Conservation (phyloP, 1,140 invertebrate species). For the Thaumatotibia leucotreta region DNA sequence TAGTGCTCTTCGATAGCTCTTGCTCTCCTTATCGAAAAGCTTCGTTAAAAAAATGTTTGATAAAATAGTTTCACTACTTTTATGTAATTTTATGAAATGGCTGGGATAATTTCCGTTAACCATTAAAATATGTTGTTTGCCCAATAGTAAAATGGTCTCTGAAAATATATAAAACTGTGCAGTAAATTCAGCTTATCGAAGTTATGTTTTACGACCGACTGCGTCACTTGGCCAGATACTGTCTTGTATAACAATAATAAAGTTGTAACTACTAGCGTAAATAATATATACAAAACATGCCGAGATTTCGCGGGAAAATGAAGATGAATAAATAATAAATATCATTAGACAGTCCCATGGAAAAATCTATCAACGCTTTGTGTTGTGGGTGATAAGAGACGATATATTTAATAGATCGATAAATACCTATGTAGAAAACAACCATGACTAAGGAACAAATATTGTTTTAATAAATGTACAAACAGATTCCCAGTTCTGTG, state of each 20-base stretch:
- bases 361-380: too few species aligned
- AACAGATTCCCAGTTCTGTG: too few species aligned
- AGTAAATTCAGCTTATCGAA: constrained; percentile 4
- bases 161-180: not conserved
- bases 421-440: too few species aligned
- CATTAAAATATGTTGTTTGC: constrained; percentile 14
- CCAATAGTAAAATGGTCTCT: constrained; percentile 15
- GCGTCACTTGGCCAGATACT: not conserved
- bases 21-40: not conserved
- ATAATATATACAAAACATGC: not conserved
- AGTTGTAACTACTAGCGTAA: constrained; percentile 7
- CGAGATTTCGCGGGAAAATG: not conserved
- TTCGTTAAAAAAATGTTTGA: not conserved
- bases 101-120: not conserved
- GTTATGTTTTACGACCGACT: not conserved
- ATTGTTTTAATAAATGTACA: too few species aligned
- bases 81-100: not conserved
- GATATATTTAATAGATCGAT: too few species aligned
- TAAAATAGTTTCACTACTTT: not conserved
- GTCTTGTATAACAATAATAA: constrained; percentile 1
- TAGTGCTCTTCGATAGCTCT: not conserved
- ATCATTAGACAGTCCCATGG: too few species aligned
- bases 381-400: too few species aligned
- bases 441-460: too few species aligned
- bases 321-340: too few species aligned